Base-by-base conservation (phyloP, 1,140 invertebrate genomes). In the Drosophila cardini region DNA sequence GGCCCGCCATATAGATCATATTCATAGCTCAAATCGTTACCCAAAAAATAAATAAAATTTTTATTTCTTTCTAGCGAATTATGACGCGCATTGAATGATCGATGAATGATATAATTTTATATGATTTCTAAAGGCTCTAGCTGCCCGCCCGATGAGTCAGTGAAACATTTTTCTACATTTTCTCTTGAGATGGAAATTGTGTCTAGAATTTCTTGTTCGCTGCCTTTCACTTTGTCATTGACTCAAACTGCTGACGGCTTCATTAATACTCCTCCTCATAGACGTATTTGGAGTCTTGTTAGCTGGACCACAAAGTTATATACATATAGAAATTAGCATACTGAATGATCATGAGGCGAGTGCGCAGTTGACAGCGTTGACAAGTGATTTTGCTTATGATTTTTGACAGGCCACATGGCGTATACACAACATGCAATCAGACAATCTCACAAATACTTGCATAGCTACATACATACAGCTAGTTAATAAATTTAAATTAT, bases 321-420 rank as follows among this genome's bases (percentile, higher is more conserved):
- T 64, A 55, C 69, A 65, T 58, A 78, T 58, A 78, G 69, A 60
- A 68, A 69, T 72, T 74, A 72, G 76, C 67, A 64, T 43, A 55
- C 34, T 62, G 60, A 80, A 55, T 62, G 75, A 71, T 74, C 61
- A 74, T 57, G 57, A 63, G 46, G n/a, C 62, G 56, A 81, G 36
- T 69, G 71, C 46, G 50, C 60, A 70, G 32, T 34, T 72, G 67
- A 76, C 73, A 76, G 65, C 70, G 85, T 75, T 91, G 83, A 91
- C 90, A 91, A 91, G 90, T 91, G 90, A 83, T 73, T 65, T 83
- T 79, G 80, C 75, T 79, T 77, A 91, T 90, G 56, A 63, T 62
- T 90, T 90, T 78, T 91, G 90, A 91, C 90, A 91, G 73, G 55
- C 63, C 74, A 76, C 75, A 73, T 69, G 72, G 73, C 73, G 76